A percentile compares a stretch with the other conserved stretches of the same genome.
These are phyloP conservation scores for Trichomycterus rosablanca DNA, from an alignment of 2,113 vertebrate species.

Conservation along the genomic window DNA sequence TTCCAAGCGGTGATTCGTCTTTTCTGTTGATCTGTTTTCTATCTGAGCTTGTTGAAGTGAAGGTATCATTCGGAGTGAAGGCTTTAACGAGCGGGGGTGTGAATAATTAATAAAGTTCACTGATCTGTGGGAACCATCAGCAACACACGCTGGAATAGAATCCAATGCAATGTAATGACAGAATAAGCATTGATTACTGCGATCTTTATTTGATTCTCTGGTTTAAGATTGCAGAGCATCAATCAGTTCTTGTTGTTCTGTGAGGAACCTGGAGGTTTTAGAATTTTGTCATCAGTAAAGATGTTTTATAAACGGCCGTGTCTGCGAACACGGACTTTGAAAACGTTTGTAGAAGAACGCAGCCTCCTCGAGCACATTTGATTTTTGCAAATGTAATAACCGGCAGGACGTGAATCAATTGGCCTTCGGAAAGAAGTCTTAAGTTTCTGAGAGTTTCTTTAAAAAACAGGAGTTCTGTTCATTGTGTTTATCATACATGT, in stretches of 20 bases:
- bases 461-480: constrained; percentile 2
- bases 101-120: too few relatives aligned
- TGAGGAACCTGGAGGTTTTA: background rate
- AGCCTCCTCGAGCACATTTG: constrained; percentile 12
- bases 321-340: constrained; percentile 11
- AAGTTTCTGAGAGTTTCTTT: background rate
- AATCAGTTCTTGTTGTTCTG: constrained; percentile 2
- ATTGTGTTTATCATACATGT: constrained; percentile 4
- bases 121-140: constrained; percentile 4
- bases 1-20: constrained; percentile 12
- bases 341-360: constrained; percentile 14
- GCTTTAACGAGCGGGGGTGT: background rate
- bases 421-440: constrained; percentile 1
- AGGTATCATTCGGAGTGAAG: constrained; percentile 7
- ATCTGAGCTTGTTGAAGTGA: too few relatives aligned
- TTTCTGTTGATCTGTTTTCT: background rate
- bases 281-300: constrained; percentile 14
- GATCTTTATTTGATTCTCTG: background rate
- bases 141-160: background rate
- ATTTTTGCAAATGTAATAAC: constrained; percentile 25
- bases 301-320: too few relatives aligned
- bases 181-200: background rate
- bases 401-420: constrained; percentile 6
- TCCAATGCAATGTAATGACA: constrained; percentile 11
- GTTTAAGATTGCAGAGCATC: constrained; percentile 1